Base-by-base conservation (phyloP, 2,797 vertebrate species). In the Fistularia commersonii region DNA sequence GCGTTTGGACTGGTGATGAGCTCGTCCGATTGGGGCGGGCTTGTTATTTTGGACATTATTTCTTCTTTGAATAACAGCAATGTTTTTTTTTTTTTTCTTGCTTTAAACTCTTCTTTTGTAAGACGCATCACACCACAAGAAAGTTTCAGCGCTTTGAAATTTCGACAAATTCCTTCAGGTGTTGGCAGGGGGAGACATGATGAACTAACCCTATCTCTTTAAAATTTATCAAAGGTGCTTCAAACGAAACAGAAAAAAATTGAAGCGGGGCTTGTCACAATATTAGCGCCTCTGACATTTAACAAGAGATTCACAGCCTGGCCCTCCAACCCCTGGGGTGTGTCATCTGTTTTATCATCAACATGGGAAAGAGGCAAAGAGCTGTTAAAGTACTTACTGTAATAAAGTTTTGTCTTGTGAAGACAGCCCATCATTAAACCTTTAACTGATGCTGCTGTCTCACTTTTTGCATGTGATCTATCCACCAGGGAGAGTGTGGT, bases 221-320 rank as follows among this genome's bases (percentile, higher is more conserved):
- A 64, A 48, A 73, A 79, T 38, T 11, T 74, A 83, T 68, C 63
- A 69, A 72, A 75, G 72, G 54, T 63, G 34, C 64, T 74, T 72
- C 61, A 76, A 83, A 77, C 61, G 57, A 45, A 50, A 50, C 45
- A 32, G 52, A 65, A 66, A 45, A 62, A 60, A 72, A 60, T 4
- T 23, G 23, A 23, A 23, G 23, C 23, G 23, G 23, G 41, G 59
- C 63, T 76, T 78, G 72, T 81, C 75, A 77, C 82, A 84, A 82
- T 74, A 79, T 76, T 81, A 80, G 72, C 54, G 64, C 49, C 59
- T 73, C 41, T 79, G 70, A 86, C 77, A 85, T 83, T 87, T 76
- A 77, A 61, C 67, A 65, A 57, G 74, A 64, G 48, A 66, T 81
- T 79, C 74, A 66, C 52, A 34, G 55, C 14, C n/a, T 61, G 47